Evolutionary conservation across 1,140 invertebrate genomes (phyloP), one percentile per base, ranked within the genome.

Genomic region (Andricus grossulariae): DNA sequence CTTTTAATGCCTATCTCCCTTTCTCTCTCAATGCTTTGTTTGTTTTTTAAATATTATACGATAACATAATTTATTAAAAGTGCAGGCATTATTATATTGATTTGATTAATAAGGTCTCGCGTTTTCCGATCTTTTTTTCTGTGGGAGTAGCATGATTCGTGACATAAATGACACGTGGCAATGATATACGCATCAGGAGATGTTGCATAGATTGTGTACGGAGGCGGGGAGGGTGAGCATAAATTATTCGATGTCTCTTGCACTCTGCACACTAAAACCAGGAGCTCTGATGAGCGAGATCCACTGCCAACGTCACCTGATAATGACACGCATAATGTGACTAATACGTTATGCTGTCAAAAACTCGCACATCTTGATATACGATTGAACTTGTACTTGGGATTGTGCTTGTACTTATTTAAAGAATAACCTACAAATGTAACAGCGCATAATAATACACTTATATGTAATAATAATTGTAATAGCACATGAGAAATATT

Each of bases 181-280:
- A 66, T 66, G 60, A 66, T 66, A 21, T 39, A 16, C 75, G 77
- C 71, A 76, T 80, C 79, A 81, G 72, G 78, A 76, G 79, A 75
- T 79, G 81, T 60, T 80, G 81, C 84, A 84, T 81, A 55, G 39
- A 10, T 45, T 45, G 79, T 83, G 52, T 79, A 71, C 73, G 78
- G 82, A 77, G 76, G 77, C 77, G 81, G 80, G 72, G 80, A 81
- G 81, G 71, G 54, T 75, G 55, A 75, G 83, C 78, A 88, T 90
- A 87, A 90, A 90, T 90, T 89, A 90, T 90, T 90, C 84, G 82
- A 87, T 87, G 86, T 88, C 87, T 88, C 87, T 76, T 84, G 84
- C 88, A 89, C 86, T 83, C 83, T 82, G 83, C 83, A 85, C 83
- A 87, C 87, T 88, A 85, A 86, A 80, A 84, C 80, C 76, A 78